phyloP scores from a whole-genome alignment of 2,888 invertebrate species.

The Cephus rjabovi region DNA sequence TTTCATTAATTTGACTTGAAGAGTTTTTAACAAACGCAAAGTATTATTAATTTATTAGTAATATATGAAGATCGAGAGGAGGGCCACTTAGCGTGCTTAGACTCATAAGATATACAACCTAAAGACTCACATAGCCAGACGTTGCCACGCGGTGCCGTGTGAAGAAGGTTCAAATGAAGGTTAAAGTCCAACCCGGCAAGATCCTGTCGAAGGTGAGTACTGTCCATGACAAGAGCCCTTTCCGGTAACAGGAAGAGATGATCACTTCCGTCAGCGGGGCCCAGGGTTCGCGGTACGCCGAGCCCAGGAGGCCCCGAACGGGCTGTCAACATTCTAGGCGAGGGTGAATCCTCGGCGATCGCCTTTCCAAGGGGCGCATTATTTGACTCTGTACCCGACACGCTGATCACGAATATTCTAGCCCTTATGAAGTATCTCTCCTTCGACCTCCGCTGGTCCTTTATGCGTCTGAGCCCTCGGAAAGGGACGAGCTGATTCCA shows the following conservation, averaged over 20 bases:
- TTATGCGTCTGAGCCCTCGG: neutral
- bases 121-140: constrained; percentile 71
- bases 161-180: constrained; percentile 67
- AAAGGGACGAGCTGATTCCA: neutral
- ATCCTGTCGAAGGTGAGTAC: constrained; percentile 69
- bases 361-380: constrained; percentile 32
- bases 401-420: constrained; percentile 25
- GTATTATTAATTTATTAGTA: neutral
- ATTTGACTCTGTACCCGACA: constrained; percentile 41
- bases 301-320: constrained; percentile 59
- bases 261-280: constrained; percentile 69
- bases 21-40: neutral
- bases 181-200: constrained; percentile 71
- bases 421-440: neutral
- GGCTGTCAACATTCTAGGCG: constrained; percentile 56
- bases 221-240: constrained; percentile 70
- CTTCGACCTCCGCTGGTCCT: neutral
- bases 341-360: neutral
- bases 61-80: neutral
- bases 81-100: neutral
- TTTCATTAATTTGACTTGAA: neutral
- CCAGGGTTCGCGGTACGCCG: constrained; percentile 60
- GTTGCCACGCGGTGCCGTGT: constrained; percentile 70
- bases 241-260: constrained; percentile 71
- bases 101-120: neutral